A percentile compares a stretch with the other conserved stretches of the same genome.
Evolutionary conservation across 2,113 vertebrate species (phyloP).

Genomic region (Helogale parvula): DNA sequence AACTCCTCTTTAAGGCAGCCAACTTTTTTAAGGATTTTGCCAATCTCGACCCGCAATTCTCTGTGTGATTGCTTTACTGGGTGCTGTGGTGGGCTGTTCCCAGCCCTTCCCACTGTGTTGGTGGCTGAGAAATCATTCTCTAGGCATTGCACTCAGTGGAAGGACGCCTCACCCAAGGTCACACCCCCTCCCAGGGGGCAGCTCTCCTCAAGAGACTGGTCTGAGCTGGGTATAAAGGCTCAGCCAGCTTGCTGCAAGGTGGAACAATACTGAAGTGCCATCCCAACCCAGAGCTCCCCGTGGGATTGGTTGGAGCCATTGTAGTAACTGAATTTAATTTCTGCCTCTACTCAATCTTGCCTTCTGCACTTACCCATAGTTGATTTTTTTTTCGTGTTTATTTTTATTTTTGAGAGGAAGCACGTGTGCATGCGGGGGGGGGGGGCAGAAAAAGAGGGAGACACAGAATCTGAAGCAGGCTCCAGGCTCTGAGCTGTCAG

Average conservation of each 20-base stretch:
- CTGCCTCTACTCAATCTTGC: background rate
- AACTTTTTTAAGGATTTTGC: background rate
- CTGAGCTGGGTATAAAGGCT: background rate
- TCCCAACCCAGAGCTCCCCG: background rate
- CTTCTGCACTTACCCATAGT: background rate
- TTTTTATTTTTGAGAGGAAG: too few relatives aligned
- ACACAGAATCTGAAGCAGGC: too few relatives aligned
- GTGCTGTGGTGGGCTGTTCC: too few relatives aligned
- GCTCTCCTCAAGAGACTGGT: background rate
- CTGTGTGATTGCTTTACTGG: background rate
- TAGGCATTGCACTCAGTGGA: background rate
- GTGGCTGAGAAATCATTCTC: background rate
- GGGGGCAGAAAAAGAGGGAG: too few relatives aligned
- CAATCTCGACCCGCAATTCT: background rate
- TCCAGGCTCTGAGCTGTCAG: too few relatives aligned
- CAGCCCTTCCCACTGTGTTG: background rate
- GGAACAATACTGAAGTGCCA: background rate
- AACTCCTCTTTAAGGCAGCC: background rate
- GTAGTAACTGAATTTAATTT: background rate
- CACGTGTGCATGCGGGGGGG: too few relatives aligned
- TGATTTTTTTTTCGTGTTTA: background rate
- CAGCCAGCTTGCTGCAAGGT: background rate
- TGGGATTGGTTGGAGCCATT: background rate
- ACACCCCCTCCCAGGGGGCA: background rate
- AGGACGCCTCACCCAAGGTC: background rate